phyloP scores from a whole-genome alignment of 2,113 vertebrate species.

The Alaudala cheleensis region DNA sequence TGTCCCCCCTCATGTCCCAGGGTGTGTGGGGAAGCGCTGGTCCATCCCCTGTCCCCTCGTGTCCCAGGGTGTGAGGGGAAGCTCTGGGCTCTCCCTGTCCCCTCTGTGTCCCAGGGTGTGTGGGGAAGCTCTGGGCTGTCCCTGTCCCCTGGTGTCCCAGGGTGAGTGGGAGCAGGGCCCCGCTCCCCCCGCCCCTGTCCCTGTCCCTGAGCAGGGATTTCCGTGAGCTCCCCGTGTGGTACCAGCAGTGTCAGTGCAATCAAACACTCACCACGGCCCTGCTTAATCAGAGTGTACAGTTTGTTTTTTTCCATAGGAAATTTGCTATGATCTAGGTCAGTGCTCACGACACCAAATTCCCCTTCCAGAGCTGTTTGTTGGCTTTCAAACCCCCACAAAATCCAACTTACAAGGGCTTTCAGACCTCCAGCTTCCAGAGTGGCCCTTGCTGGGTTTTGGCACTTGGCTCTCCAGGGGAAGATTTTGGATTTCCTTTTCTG shows the following conservation, averaged over 20 bases:
- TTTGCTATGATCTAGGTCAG: conserved; percentile 34
- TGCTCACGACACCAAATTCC: neutral
- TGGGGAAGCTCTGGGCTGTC: neutral
- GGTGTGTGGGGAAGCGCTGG: no score
- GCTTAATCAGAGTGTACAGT: conserved; percentile 7
- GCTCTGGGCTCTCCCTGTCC: neutral
- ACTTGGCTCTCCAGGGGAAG: neutral
- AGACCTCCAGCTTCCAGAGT: neutral
- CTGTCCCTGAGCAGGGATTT: neutral
- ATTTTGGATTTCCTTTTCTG: neutral
- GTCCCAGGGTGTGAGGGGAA: neutral
- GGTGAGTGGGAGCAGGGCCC: neutral
- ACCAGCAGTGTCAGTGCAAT: neutral
- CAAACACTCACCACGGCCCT: neutral
- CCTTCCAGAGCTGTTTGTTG: neutral
- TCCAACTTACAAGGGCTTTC: neutral
- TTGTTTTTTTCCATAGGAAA: neutral
- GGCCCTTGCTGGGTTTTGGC: neutral
- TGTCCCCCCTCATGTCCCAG: neutral
- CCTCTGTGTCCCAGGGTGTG: neutral
- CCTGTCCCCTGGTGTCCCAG: neutral
- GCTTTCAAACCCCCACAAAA: neutral
- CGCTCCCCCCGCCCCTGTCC: neutral
- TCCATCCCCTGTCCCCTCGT: neutral
- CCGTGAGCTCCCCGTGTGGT: fast-evolving